Evolutionary conservation across 2,888 invertebrate genomes (phyloP).

Genomic region (Sphinx pinastri): DNA sequence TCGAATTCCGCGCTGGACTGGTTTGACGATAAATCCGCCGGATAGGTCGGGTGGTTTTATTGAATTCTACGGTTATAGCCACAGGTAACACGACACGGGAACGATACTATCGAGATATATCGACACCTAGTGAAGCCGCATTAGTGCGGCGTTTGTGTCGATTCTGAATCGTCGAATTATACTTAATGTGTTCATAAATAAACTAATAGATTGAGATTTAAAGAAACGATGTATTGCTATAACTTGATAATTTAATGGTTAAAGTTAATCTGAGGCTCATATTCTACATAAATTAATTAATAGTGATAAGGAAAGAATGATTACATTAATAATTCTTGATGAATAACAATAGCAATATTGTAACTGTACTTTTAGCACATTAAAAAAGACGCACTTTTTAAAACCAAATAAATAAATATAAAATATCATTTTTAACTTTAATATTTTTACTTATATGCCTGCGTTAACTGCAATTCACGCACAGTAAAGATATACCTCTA

Average conservation of each 20-base stretch:
- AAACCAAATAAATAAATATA: no score
- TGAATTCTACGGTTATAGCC: conserved; percentile 72
- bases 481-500: background rate
- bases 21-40: conserved; percentile 61
- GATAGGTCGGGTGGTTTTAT: conserved; percentile 64
- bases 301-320: background rate
- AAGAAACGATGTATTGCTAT: background rate
- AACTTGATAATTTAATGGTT: no score
- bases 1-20: conserved; percentile 8
- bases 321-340: no score
- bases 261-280: no score
- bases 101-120: conserved; percentile 72
- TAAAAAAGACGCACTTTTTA: no score
- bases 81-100: conserved; percentile 60
- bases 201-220: background rate
- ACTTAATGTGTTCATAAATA: background rate
- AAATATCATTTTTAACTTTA: background rate
- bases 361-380: no score
- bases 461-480: background rate
- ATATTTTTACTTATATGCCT: background rate
- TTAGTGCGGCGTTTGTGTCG: conserved; percentile 3
- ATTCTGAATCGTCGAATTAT: background rate
- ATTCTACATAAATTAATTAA: background rate
- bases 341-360: no score
- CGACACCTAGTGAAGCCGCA: background rate